Evolutionary conservation across 2,113 vertebrate genomes (phyloP), one percentile per base, ranked within the genome.

Genomic region (Danionella cerebrum): DNA sequence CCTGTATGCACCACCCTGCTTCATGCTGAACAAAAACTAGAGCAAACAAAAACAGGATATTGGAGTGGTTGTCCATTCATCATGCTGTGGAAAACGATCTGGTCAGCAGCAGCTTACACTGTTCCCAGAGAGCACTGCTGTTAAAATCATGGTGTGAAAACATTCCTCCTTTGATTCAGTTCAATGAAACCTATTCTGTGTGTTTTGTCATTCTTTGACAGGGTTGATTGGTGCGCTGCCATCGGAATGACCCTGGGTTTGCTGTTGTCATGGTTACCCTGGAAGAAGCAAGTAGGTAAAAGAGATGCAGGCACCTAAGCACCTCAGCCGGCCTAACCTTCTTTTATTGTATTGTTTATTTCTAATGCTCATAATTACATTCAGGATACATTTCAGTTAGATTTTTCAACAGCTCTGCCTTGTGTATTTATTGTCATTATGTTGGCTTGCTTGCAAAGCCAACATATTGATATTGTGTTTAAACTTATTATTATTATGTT

Each of bases 251-350:
- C 52, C 62, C 73, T 71, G 55, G 47, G 66, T 73, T 71, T 58
- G 58, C 73, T 48, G 84, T 85, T 84, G 87, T 85, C 84, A 82
- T 68, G 77, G 86, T 80, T 84, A 87, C 81, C 11, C 60, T 27
- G 9, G 31, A 70, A 51, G 6, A 31, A 19, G 53, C 44, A 27
- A 33, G 52, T 22, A 69, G 41, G 38, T 48, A 18, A 33, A 60
- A 65, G 48, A 41, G 4, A 33, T 39, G 63, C 29, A 58, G 70
- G 63, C 45, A 72, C 25, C 36, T 10, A 33, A 42, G 31, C 21
- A 63, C 31, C 10, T 29, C 11, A 1, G n/a, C n/a, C n/a, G n/a
- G n/a, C n/a, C n/a, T n/a, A n/a, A n/a, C n/a, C n/a, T n/a, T n/a
- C n/a, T n/a, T n/a, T n/a, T n/a, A n/a, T n/a, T n/a, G n/a, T n/a